Evolutionary conservation across 2,888 invertebrate species (phyloP).

Genomic region (Drosophila hamatofila): DNA sequence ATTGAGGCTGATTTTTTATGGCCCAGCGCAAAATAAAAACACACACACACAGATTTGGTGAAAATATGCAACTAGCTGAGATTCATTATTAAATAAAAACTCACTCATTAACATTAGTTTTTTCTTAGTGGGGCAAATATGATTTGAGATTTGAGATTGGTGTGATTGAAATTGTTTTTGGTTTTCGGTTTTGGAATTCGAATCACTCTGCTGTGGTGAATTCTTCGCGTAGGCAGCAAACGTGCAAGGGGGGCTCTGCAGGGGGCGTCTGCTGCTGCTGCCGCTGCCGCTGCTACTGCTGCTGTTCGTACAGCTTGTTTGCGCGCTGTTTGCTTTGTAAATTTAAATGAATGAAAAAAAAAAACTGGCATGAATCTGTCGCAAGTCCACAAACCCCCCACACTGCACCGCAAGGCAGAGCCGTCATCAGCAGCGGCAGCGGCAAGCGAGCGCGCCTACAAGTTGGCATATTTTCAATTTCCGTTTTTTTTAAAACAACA

Average conservation of each 20-base stretch:
- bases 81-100: slow-evolving; percentile 63
- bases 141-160: slow-evolving; percentile 33
- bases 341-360: slow-evolving; percentile 84
- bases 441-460: slow-evolving; percentile 81
- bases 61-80: slow-evolving; percentile 58
- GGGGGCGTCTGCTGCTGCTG: slow-evolving; percentile 40
- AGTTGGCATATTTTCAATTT: slow-evolving; percentile 85
- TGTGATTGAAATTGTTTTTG: slow-evolving; percentile 8
- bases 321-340: slow-evolving; percentile 71
- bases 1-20: slow-evolving; percentile 62
- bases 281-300: background rate
- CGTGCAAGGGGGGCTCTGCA: slow-evolving; percentile 24
- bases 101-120: slow-evolving; percentile 31
- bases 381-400: slow-evolving; percentile 36
- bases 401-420: slow-evolving; percentile 17
- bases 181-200: slow-evolving; percentile 12
- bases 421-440: slow-evolving; percentile 19
- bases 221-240: slow-evolving; percentile 51
- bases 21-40: slow-evolving; percentile 23
- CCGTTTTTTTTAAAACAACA: slow-evolving; percentile 76
- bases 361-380: slow-evolving; percentile 79
- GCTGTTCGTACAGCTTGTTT: slow-evolving; percentile 28
- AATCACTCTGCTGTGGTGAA: slow-evolving; percentile 24
- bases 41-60: slow-evolving; percentile 30
- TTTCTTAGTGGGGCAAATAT: slow-evolving; percentile 14